Conservation (phyloP, 2,797 vertebrate genomes). For the Phrynocephalus guinanensis region DNA sequence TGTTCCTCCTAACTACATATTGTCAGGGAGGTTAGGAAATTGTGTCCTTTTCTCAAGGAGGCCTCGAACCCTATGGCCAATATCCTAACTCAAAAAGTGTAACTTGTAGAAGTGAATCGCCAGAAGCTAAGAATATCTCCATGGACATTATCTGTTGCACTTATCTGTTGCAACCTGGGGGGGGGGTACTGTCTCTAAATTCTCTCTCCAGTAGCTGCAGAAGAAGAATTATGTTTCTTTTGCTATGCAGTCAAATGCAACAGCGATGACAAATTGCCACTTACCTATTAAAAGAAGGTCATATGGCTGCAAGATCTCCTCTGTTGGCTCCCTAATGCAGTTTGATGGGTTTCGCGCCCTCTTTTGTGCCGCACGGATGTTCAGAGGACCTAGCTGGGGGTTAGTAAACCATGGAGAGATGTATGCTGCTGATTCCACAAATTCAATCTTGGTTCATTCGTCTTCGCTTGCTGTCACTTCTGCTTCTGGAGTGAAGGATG, state of each 20-base stretch:
- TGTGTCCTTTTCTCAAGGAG: too few relatives aligned
- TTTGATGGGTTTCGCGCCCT: slow-evolving; percentile 30
- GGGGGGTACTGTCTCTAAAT: background rate
- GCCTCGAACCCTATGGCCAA: too few relatives aligned
- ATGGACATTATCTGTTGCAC: too few relatives aligned
- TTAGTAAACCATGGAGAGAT: slow-evolving; percentile 16
- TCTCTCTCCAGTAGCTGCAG: background rate
- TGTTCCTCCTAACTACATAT: background rate
- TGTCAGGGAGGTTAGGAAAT: too few relatives aligned
- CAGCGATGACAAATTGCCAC: slow-evolving; percentile 16
- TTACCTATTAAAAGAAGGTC: background rate
- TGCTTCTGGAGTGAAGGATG: background rate
- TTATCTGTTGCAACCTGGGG: too few relatives aligned
- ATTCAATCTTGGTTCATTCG: background rate
- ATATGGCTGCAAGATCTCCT: background rate
- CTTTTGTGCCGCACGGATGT: background rate
- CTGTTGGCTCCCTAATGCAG: accelerated
- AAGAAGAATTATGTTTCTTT: background rate
- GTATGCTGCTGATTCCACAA: background rate
- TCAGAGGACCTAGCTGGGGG: background rate
- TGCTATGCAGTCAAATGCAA: background rate
- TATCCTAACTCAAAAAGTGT: too few relatives aligned
- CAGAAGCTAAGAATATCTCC: too few relatives aligned
- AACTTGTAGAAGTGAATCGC: too few relatives aligned
- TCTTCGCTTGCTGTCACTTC: background rate